A percentile compares a stretch with the other conserved stretches of the same genome.
Conservation (phyloP, 2,888 invertebrate genomes). For the Nezara viridula region DNA sequence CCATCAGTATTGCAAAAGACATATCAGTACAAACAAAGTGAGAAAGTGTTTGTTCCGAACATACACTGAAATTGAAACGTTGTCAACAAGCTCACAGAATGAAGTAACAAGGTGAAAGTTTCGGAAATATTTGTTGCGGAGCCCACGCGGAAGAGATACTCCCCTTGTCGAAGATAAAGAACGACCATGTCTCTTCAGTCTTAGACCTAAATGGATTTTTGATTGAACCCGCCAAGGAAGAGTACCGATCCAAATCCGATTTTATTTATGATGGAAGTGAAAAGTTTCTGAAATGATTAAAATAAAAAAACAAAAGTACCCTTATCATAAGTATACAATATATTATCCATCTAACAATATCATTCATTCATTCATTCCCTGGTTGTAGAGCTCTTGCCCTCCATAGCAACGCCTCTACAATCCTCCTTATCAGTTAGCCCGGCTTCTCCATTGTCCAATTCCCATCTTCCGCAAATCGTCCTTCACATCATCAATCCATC, state of each 20-base stretch:
- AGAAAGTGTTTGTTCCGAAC: not conserved
- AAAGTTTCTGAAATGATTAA: not conserved
- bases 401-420: no score
- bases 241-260: not conserved
- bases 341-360: no score
- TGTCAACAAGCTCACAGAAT: slow-evolving; percentile 37
- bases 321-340: no score
- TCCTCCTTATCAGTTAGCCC: no score
- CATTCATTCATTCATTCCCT: no score
- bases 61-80: not conserved
- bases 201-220: not conserved
- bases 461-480: no score
- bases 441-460: no score
- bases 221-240: not conserved
- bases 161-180: slow-evolving; percentile 18
- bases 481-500: no score
- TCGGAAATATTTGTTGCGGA: not conserved
- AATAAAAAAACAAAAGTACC: no score
- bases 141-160: slow-evolving; percentile 39
- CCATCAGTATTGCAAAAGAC: not conserved
- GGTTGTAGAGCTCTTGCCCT: no score
- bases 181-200: not conserved
- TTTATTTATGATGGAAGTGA: not conserved
- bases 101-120: slow-evolving; percentile 41
- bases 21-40: not conserved